Percentiles rank a stretch among this genome's conserved stretches.
Conservation (phyloP, 2,888 invertebrate genomes). For the Tortricodes alternella region DNA sequence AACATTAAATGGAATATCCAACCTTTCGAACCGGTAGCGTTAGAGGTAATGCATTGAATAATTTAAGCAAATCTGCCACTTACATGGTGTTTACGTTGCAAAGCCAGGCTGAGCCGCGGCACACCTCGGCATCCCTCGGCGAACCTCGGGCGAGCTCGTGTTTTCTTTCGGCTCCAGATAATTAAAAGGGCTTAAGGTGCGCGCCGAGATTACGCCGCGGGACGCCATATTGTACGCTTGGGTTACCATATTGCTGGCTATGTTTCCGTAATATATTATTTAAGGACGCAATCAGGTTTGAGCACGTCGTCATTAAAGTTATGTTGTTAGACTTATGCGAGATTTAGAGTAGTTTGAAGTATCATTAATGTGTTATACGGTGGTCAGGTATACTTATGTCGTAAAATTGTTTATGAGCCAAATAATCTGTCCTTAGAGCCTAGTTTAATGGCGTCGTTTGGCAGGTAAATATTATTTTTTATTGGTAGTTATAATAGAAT, state of each 20-base stretch:
- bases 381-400: conserved; percentile 2
- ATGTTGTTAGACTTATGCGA: background rate
- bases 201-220: conserved; percentile 53
- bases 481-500: too few species aligned
- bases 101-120: conserved; percentile 39
- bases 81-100: conserved; percentile 43
- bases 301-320: background rate
- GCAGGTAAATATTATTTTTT: background rate
- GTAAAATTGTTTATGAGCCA: conserved; percentile 17
- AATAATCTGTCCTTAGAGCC: conserved; percentile 3
- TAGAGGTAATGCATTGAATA: conserved; percentile 49
- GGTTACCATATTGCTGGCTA: conserved; percentile 1
- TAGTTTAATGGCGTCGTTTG: background rate
- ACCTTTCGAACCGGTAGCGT: conserved; percentile 10
- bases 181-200: conserved; percentile 67
- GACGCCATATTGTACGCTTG: conserved; percentile 33
- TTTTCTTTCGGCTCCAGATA: conserved; percentile 65
- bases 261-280: background rate
- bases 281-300: background rate
- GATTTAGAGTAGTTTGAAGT: background rate
- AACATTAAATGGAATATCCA: conserved; percentile 9
- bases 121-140: conserved; percentile 17
- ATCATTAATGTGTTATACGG: background rate
- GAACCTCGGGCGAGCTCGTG: conserved; percentile 36
- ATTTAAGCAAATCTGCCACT: conserved; percentile 57